phyloP scores from a whole-genome alignment of 2,888 invertebrate species.

The Heliconius charithonia region DNA sequence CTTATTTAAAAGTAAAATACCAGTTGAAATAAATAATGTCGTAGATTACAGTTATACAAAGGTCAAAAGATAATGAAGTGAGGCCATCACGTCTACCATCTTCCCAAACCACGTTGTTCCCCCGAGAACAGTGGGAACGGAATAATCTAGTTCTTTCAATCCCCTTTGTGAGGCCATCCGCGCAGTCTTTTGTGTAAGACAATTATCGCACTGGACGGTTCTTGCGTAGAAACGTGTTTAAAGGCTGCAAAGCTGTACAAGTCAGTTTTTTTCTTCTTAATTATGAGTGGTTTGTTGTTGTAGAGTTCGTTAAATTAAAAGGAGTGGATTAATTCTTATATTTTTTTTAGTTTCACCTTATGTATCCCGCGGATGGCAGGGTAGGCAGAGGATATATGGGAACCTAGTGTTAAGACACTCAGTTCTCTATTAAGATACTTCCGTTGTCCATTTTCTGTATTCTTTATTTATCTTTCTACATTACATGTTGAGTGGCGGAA shows the following conservation, averaged over 20 bases:
- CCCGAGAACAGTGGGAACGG: slow-evolving; percentile 54
- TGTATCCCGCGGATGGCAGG: too few relatives aligned
- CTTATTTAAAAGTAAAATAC: too few relatives aligned
- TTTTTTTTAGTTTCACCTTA: too few relatives aligned
- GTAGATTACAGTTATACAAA: slow-evolving; percentile 33
- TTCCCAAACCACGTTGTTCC: slow-evolving; percentile 47
- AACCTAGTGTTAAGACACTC: too few relatives aligned
- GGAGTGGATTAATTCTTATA: not conserved
- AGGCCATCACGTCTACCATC: slow-evolving; percentile 38
- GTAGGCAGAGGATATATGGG: too few relatives aligned
- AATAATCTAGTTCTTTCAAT: slow-evolving; percentile 78
- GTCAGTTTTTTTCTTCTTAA: slow-evolving; percentile 46
- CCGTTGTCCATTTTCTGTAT: too few relatives aligned
- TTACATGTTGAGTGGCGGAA: too few relatives aligned
- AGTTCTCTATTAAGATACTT: too few relatives aligned
- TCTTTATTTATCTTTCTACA: too few relatives aligned
- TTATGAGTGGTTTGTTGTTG: slow-evolving; percentile 47
- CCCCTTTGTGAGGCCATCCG: slow-evolving; percentile 73
- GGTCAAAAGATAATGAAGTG: slow-evolving; percentile 41
- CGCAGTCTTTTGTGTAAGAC: slow-evolving; percentile 74
- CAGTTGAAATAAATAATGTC: slow-evolving; percentile 12
- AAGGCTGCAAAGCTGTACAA: slow-evolving; percentile 52
- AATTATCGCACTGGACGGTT: slow-evolving; percentile 73
- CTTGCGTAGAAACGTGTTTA: slow-evolving; percentile 70
- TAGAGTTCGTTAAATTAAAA: not conserved